Conservation (phyloP, 2,888 invertebrate species). For the Clivina fossor region DNA sequence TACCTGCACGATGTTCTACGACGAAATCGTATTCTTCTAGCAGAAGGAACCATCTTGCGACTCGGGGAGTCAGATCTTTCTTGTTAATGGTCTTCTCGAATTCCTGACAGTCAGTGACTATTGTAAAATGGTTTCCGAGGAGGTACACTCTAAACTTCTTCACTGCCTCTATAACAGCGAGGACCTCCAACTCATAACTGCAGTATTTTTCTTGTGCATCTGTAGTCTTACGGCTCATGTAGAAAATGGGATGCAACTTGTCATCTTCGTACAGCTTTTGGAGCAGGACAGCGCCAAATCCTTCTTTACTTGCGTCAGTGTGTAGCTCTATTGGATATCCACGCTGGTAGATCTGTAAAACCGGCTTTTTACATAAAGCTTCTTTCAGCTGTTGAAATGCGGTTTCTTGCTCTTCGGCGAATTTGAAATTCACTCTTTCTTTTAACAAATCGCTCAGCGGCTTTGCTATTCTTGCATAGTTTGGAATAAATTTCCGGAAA, state of each 20-base stretch:
- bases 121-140: slow-evolving; percentile 43
- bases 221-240: slow-evolving; percentile 45
- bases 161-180: slow-evolving; percentile 45
- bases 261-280: slow-evolving; percentile 39
- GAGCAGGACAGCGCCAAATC: slow-evolving; percentile 44
- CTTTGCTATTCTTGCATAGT: slow-evolving; percentile 45
- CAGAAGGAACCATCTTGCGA: slow-evolving; percentile 45
- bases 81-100: slow-evolving; percentile 46
- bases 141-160: slow-evolving; percentile 47
- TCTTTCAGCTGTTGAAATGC: slow-evolving; percentile 37
- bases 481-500: slow-evolving; percentile 46
- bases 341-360: background rate
- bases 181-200: slow-evolving; percentile 48
- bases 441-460: slow-evolving; percentile 44
- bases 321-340: slow-evolving; percentile 39
- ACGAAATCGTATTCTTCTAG: slow-evolving; percentile 43
- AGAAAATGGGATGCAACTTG: slow-evolving; percentile 45
- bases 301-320: slow-evolving; percentile 42
- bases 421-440: slow-evolving; percentile 26
- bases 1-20: slow-evolving; percentile 43
- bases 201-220: slow-evolving; percentile 43
- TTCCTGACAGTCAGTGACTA: slow-evolving; percentile 46
- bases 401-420: slow-evolving; percentile 29
- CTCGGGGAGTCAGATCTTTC: slow-evolving; percentile 40
- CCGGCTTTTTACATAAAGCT: background rate